These are phyloP conservation scores for Drosophila fulvimacula DNA, from an alignment of 2,888 invertebrate species.

Conservation along the genomic window DNA sequence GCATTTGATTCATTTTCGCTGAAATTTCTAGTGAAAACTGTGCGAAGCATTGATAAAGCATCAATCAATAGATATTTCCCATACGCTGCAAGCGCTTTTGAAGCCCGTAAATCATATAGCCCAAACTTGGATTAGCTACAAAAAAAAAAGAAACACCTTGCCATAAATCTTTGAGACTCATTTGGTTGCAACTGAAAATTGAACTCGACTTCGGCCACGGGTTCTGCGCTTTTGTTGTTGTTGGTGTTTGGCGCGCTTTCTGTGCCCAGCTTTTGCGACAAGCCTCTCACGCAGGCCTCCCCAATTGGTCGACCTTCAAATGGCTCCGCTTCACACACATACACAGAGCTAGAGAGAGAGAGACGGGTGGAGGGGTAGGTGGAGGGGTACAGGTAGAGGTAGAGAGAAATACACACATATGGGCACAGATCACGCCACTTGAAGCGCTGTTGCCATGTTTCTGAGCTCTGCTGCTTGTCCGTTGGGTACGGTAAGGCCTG, in stretches of 20 bases:
- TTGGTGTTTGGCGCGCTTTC: slow-evolving; percentile 70
- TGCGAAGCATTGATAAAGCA: slow-evolving; percentile 40
- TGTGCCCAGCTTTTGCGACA: slow-evolving; percentile 22
- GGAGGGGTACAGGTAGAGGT: not conserved
- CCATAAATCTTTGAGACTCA: slow-evolving; percentile 71
- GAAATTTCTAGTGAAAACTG: slow-evolving; percentile 33
- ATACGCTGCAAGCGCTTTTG: slow-evolving; percentile 61
- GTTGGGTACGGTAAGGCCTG: slow-evolving; percentile 31
- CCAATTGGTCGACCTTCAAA: slow-evolving; percentile 70
- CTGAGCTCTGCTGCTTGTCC: slow-evolving; percentile 29
- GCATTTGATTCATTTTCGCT: slow-evolving; percentile 6
- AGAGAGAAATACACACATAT: slow-evolving; percentile 13
- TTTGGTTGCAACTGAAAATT: slow-evolving; percentile 74
- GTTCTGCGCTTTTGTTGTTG: slow-evolving; percentile 16
- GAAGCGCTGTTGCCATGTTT: slow-evolving; percentile 68
- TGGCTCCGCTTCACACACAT: slow-evolving; percentile 54
- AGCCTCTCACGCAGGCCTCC: slow-evolving; percentile 21
- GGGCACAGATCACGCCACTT: slow-evolving; percentile 70
- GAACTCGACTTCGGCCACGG: slow-evolving; percentile 40
- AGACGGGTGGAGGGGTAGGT: not conserved
- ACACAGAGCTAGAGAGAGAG: not conserved
- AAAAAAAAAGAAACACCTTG: slow-evolving; percentile 49
- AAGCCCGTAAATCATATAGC: slow-evolving; percentile 63
- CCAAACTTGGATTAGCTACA: slow-evolving; percentile 65
- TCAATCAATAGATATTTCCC: slow-evolving; percentile 69